Conservation (phyloP, 2,113 vertebrate species). For the Sinocyclocheilus anophthalmus region DNA sequence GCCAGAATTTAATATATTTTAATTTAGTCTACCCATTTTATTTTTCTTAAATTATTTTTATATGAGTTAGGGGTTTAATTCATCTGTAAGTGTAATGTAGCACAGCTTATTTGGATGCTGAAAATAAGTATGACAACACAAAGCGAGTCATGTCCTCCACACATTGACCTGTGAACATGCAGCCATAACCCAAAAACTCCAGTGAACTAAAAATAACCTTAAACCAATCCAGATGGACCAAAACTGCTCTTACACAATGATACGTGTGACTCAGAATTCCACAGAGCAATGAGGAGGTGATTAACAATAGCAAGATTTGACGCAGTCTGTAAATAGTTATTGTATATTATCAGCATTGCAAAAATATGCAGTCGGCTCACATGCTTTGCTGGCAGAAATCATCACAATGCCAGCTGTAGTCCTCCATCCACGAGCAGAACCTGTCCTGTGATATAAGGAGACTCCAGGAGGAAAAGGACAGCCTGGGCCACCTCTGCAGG, state of each 20-base stretch:
- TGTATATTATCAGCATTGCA: background rate
- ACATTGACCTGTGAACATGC: constrained; percentile 49
- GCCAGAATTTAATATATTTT: background rate
- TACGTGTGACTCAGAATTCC: background rate
- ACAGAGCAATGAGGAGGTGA: background rate
- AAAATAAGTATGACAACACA: constrained; percentile 33
- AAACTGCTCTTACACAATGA: constrained; percentile 30
- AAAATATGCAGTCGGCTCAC: background rate
- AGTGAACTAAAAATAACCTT: constrained; percentile 69
- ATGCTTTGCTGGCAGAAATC: constrained; percentile 26
- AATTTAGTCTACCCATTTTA: background rate
- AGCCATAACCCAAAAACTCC: constrained; percentile 64
- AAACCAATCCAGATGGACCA: constrained; percentile 64
- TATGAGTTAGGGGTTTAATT: no score
- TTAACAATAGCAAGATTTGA: background rate
- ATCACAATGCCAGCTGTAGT: constrained; percentile 84
- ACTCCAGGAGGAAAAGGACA: constrained; percentile 85
- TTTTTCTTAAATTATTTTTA: no score
- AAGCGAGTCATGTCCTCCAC: constrained; percentile 40
- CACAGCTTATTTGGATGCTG: background rate
- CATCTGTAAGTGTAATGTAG: background rate
- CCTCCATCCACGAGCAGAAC: constrained; percentile 90
- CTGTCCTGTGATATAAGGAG: constrained; percentile 87
- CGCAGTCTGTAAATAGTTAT: background rate
- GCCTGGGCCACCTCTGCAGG: constrained; percentile 85